Percentiles rank a stretch among this genome's conserved stretches.
These are phyloP conservation scores for Digitonthophagus gazella DNA, from an alignment of 2,888 invertebrate species.

Conservation along the genomic window DNA sequence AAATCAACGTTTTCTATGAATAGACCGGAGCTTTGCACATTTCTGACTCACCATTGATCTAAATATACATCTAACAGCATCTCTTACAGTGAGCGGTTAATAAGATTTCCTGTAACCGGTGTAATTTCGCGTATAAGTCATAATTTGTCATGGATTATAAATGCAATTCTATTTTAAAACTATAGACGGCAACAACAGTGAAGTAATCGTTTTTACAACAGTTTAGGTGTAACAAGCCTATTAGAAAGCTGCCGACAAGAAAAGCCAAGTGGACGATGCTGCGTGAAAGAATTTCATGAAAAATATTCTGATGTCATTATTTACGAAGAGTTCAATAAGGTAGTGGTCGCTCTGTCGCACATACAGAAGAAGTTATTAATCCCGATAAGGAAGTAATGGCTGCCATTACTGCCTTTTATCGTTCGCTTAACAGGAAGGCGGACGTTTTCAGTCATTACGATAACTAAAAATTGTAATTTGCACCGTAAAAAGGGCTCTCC, in stretches of 20 bases:
- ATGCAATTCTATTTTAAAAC: background rate
- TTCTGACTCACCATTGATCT: background rate
- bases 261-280: background rate
- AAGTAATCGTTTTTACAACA: background rate
- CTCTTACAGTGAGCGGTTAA: background rate
- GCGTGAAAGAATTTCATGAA: background rate
- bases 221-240: background rate
- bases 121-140: background rate
- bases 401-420: background rate
- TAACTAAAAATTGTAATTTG: background rate
- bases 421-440: background rate
- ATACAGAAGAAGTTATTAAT: background rate
- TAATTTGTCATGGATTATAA: background rate
- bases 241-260: background rate
- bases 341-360: background rate
- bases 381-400: background rate
- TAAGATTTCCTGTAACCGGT: background rate
- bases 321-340: background rate
- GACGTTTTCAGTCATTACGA: background rate
- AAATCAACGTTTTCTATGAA: background rate
- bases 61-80: background rate
- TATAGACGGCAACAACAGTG: background rate
- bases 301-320: background rate
- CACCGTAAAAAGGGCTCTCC: background rate
- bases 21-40: background rate